A percentile compares a stretch with the other conserved stretches of the same genome.
Conservation (phyloP, 2,888 invertebrate species). For the Nesidiocoris tenuis region DNA sequence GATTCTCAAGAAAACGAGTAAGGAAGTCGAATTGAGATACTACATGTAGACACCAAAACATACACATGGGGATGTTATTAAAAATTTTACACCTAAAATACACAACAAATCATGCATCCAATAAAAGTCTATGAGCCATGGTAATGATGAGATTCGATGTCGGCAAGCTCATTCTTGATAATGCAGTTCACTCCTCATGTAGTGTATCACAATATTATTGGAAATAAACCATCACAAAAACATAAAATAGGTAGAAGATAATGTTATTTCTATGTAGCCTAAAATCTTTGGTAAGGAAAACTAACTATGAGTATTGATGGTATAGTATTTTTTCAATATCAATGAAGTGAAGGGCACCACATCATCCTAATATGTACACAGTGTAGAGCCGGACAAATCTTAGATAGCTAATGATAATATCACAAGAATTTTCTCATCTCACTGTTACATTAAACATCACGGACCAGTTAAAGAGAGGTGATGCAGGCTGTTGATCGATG, state of each 20-base stretch:
- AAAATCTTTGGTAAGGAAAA: background rate
- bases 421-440: background rate
- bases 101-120: background rate
- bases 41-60: too few species aligned
- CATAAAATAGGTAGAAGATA: background rate
- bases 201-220: background rate
- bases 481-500: background rate
- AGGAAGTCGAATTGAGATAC: too few species aligned
- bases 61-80: too few species aligned
- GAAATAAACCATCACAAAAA: background rate
- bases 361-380: background rate
- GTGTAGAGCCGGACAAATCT: background rate
- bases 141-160: background rate
- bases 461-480: background rate
- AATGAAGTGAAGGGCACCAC: background rate
- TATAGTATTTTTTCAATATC: background rate
- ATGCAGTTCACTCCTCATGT: background rate
- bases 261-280: background rate
- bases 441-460: background rate
- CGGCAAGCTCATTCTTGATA: background rate
- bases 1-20: too few species aligned
- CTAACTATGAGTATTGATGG: background rate
- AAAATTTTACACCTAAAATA: background rate
- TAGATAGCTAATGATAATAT: background rate
- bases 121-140: background rate